Base-by-base conservation (phyloP, 2,888 invertebrate species). In the Lasioglossum calceatum region DNA sequence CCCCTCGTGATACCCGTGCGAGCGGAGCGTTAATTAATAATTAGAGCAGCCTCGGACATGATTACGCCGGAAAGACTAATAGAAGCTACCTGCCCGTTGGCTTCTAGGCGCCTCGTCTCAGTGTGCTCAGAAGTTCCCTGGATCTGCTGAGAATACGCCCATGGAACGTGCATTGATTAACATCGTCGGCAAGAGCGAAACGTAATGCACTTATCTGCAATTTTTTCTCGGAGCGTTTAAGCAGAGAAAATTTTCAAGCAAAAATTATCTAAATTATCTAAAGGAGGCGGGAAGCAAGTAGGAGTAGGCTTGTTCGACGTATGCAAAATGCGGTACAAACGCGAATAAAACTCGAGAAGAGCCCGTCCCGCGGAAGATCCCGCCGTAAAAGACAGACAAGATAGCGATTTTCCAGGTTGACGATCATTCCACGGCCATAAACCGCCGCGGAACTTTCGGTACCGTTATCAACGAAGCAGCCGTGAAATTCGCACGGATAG, bases 11-110 rank as follows among this genome's bases (percentile, higher is more conserved):
- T 44, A 47, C 79, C 44, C 64, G 82, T 79, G 70, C 32, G 77
- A 42, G 79, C 19, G 67, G 84, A 78, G 75, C 80, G 77, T 88
- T 77, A 86, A 89, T 90, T 89, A 85, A 81, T 88, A 88, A 85
- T 89, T 84, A 82, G 72, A 71, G 78, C 67, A 81, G 82, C 76
- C 64, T 73, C 32, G 79, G 76, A 73, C 79, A 39, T 77, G 72
- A 85, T 85, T 79, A 79, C 64, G 76, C 67, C 54, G 19, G 64
- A 44, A 71, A 73, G 54, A 72, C 50, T 47, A 75, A 85, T 85
- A 85, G 64, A 32, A 64, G 64, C 64, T 64, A 64, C 64, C 64
- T 14, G 64, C 16, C 64, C 5, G 64, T 16, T 32, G 16, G 64
- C 64, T 64, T 16, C 64, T 4, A 32, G 61, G 1, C 27, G 61